Conservation (phyloP, 2,113 vertebrate species). For the Diadophis punctatus region DNA sequence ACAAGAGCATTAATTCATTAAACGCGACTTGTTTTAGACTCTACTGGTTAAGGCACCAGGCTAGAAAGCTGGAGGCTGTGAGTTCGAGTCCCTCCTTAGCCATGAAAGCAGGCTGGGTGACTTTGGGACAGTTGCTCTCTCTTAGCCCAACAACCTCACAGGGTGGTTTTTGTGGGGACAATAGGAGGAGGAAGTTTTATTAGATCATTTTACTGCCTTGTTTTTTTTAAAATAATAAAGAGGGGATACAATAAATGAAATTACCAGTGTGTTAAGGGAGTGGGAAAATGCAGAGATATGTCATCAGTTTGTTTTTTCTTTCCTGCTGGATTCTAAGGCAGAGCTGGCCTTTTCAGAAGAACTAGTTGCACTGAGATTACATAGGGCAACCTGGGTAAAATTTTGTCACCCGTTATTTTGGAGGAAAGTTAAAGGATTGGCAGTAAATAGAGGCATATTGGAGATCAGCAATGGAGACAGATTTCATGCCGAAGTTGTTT, state of each 20-base stretch:
- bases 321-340: neutral
- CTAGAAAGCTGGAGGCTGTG: neutral
- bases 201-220: neutral
- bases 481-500: neutral
- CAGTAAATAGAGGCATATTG: neutral
- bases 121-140: neutral
- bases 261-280: neutral
- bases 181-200: neutral
- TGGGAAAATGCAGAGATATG: neutral
- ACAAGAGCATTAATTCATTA: neutral
- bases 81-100: neutral
- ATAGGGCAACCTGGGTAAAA: neutral
- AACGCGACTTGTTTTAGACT: neutral
- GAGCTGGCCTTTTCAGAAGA: neutral
- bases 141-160: neutral
- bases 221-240: neutral
- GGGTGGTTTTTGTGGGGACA: neutral
- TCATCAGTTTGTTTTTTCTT: neutral
- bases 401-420: neutral
- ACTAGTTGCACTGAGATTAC: neutral
- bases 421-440: neutral
- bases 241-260: neutral
- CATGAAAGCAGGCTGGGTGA: neutral
- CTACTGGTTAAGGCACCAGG: neutral
- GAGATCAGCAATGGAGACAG: neutral